These are phyloP conservation scores for Alouatta palliata DNA, from an alignment of 2,113 vertebrate species.

Conservation along the genomic window DNA sequence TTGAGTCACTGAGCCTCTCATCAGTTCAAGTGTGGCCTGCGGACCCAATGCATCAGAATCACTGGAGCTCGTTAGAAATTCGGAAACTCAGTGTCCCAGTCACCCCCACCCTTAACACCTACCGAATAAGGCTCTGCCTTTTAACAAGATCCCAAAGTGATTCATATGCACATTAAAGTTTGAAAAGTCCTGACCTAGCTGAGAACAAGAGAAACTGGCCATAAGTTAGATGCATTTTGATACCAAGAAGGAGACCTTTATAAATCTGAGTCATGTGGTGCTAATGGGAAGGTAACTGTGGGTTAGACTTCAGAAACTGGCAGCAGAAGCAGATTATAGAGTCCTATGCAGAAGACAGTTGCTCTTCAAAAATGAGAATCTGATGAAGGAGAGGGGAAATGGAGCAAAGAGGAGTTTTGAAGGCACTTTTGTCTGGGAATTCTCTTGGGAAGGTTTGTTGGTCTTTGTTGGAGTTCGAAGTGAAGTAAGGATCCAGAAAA, in stretches of 20 bases:
- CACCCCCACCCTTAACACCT: not conserved
- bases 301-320: not conserved
- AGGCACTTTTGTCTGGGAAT: not conserved
- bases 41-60: not conserved
- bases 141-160: not conserved
- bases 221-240: not conserved
- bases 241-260: not conserved
- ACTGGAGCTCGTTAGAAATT: not conserved
- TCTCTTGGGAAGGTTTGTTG: not conserved
- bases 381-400: not conserved
- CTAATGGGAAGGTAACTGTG: not conserved
- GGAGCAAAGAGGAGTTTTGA: not conserved
- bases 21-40: not conserved
- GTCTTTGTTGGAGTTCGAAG: not conserved
- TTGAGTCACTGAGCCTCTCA: not conserved
- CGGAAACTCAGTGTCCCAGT: not conserved
- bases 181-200: not conserved
- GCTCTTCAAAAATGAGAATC: not conserved
- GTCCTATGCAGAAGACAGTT: not conserved
- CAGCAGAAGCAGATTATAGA: not conserved
- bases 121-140: not conserved
- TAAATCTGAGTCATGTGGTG: not conserved
- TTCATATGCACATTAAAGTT: not conserved
- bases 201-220: slow-evolving; percentile 12
- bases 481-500: not conserved